Base-by-base conservation (phyloP, 2,797 vertebrate genomes). In the Stomatorhinus walkeri region DNA sequence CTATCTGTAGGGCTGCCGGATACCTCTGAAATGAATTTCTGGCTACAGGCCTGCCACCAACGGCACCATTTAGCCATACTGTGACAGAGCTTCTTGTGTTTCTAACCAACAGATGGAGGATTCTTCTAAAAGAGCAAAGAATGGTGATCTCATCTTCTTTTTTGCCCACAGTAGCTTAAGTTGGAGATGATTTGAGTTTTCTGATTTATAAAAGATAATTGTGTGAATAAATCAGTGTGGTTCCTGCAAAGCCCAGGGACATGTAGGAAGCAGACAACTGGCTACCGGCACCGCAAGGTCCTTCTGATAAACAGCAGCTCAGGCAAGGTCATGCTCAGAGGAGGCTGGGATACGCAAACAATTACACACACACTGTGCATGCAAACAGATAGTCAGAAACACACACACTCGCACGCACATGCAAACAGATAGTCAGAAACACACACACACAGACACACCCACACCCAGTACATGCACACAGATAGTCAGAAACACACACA, bases 231-330 rank as follows among this genome's bases (percentile, higher is more conserved):
- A 83, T 19, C 79, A 83, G n/a, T 48, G 40, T 48, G 79, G 6
- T 83, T 83, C n/a, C 79, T 83, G 79, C 79, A 14, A 83, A 83
- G 79, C 16, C 79, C 79, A 83, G 79, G 79, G 79, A 48, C 40
- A 46, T 1, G 16, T 2, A 83, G 79, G 19, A 83, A 46, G n/a
- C 79, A 83, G 79, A 28, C 14, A 16, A 40, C 40, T 48, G 64
- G 28, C 24, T 14, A 14, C 9, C 3, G 24, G 76, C 36, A 46
- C 22, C 7, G 0, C 56, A 59, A 59, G 7, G 56, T 59, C n/a
- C n/a, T 7, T 48, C 36, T 43, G 76, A 81, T 43, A 48, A 14
- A 68, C 16, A 48, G 79, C 36, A 19, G 43, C 79, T 22, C 43
- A 43, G 79, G 40, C 79, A 83, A 83, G 79, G 79, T 83, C 79